These are phyloP conservation scores for Tinea pellionella DNA, from an alignment of 2,888 invertebrate species.

Conservation along the genomic window DNA sequence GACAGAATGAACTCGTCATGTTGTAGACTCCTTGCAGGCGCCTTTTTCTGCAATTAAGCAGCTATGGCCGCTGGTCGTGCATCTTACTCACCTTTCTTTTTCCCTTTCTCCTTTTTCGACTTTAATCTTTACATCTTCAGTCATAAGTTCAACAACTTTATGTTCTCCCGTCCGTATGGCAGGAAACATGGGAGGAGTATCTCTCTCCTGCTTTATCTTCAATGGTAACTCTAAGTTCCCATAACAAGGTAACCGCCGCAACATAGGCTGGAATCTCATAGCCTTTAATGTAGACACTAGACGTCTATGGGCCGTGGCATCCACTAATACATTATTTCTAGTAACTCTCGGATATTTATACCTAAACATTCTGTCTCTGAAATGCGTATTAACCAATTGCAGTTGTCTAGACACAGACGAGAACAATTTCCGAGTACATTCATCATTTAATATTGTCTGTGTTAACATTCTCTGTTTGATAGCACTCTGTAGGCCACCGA, in stretches of 20 bases:
- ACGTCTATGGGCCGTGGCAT: constrained; percentile 20
- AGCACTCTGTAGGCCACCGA: constrained; percentile 41
- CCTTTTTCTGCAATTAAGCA: no score
- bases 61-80: no score
- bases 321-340: constrained; percentile 51
- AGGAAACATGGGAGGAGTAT: constrained; percentile 32
- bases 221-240: constrained; percentile 58
- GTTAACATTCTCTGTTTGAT: constrained; percentile 47
- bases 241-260: constrained; percentile 55
- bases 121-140: constrained; percentile 33
- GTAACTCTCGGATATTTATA: constrained; percentile 60
- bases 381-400: constrained; percentile 50
- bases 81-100: constrained; percentile 25
- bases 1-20: no score
- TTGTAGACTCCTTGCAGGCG: no score
- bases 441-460: constrained; percentile 37
- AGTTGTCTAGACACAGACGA: constrained; percentile 55
- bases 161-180: constrained; percentile 29
- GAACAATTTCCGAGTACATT: constrained; percentile 46
- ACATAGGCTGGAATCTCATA: constrained; percentile 49
- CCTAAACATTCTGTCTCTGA: constrained; percentile 47
- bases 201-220: constrained; percentile 50
- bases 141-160: constrained; percentile 22
- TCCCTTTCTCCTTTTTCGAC: constrained; percentile 28
- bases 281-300: constrained; percentile 35